phyloP scores from a whole-genome alignment of 92 coral and sea anemone genomes.

The Zoanthus sansibaricus region DNA sequence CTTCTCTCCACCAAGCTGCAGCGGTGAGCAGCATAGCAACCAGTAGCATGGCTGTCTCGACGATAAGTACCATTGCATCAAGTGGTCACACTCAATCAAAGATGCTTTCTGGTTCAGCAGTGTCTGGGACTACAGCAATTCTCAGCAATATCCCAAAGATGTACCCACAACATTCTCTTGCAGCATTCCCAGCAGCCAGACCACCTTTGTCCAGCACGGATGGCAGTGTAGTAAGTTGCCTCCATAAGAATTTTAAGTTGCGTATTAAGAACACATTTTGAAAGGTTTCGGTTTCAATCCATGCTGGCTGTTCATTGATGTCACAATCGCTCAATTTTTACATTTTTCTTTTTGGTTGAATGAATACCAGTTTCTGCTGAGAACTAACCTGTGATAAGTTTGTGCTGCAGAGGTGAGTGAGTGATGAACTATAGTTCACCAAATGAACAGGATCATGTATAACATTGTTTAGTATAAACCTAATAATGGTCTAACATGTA shows the following conservation, averaged over 20 bases:
- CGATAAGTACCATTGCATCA: constrained; percentile 34
- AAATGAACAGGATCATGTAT: too few relatives aligned
- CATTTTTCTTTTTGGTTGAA: too few relatives aligned
- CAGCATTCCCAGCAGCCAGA: constrained; percentile 55
- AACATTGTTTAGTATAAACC: too few relatives aligned
- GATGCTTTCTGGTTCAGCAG: constrained; percentile 50
- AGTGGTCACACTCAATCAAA: constrained; percentile 57
- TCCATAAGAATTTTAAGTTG: background rate
- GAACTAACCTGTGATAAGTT: too few relatives aligned
- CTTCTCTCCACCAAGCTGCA: constrained; percentile 33
- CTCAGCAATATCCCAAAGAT: constrained; percentile 51
- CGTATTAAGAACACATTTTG: too few relatives aligned
- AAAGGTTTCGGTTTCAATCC: too few relatives aligned
- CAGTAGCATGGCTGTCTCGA: constrained; percentile 52
- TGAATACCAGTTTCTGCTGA: too few relatives aligned
- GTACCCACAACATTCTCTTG: constrained; percentile 57
- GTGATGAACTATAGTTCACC: too few relatives aligned
- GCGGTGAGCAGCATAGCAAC: constrained; percentile 48
- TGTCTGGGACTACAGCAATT: constrained; percentile 56
- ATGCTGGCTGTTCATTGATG: too few relatives aligned
- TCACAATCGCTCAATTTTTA: too few relatives aligned
- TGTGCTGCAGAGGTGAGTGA: too few relatives aligned
- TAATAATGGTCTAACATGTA: too few relatives aligned
- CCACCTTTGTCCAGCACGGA: constrained; percentile 60
- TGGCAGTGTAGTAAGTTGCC: constrained; percentile 45